Conservation (phyloP, 2,888 invertebrate species). For the Geotrupes spiniger region DNA sequence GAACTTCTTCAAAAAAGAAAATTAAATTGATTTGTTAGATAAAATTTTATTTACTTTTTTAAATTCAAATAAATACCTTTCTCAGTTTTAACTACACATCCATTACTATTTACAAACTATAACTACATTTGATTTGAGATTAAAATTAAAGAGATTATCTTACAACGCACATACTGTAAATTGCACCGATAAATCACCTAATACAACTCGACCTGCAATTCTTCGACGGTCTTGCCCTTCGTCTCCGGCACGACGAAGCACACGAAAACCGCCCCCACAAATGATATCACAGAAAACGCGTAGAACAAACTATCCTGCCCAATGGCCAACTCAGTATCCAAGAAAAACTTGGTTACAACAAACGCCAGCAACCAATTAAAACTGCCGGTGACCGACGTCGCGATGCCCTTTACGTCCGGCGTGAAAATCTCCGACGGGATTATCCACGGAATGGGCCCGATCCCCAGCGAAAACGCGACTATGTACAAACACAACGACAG, state of each 20-base stretch:
- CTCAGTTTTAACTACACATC: no score
- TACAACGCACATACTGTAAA: no score
- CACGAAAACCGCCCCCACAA: slow-evolving; percentile 59
- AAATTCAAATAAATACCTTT: no score
- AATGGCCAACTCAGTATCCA: slow-evolving; percentile 54
- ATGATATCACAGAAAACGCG: slow-evolving; percentile 67
- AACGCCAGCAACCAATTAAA: slow-evolving; percentile 81
- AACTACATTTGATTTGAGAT: no score
- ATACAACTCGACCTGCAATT: slow-evolving; percentile 39
- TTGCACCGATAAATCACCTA: no score
- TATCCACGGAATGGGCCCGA: slow-evolving; percentile 86
- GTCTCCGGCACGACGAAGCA: slow-evolving; percentile 42
- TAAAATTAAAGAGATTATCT: no score
- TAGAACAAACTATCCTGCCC: slow-evolving; percentile 68
- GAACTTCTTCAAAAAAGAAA: no score
- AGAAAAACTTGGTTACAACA: slow-evolving; percentile 71
- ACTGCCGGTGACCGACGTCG: slow-evolving; percentile 73
- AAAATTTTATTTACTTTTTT: no score
- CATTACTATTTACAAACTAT: no score
- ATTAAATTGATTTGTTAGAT: no score
- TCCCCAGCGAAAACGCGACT: slow-evolving; percentile 75
- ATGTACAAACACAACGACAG: slow-evolving; percentile 72
- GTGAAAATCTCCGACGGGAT: slow-evolving; percentile 80
- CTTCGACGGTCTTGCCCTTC: slow-evolving; percentile 41
- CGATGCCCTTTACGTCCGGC: slow-evolving; percentile 72